Evolutionary conservation across 23 tunicate genomes (phyloP).

Genomic region (Diplosoma virens): DNA sequence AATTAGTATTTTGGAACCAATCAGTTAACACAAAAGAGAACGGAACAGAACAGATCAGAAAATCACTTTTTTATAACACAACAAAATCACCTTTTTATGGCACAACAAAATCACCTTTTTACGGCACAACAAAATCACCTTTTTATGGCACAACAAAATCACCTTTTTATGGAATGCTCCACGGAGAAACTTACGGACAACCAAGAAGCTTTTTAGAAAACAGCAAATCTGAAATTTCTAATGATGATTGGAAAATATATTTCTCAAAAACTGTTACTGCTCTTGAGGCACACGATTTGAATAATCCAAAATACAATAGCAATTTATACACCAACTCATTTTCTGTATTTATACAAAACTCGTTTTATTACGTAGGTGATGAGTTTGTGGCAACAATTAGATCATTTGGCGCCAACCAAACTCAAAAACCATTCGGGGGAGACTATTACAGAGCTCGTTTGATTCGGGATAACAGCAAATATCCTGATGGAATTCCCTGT

Average conservation of each 20-base stretch:
- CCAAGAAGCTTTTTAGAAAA: background rate
- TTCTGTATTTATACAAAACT: background rate
- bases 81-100: too few species aligned
- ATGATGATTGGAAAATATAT: conserved; percentile 8
- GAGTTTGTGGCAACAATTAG: conserved; percentile 7
- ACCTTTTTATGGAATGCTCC: conserved; percentile 16
- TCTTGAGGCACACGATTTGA: background rate
- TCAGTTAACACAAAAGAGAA: too few species aligned
- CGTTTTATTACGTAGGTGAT: background rate
- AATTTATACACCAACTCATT: background rate
- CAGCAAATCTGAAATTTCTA: too few species aligned
- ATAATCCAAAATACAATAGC: background rate
- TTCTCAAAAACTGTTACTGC: background rate
- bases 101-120: too few species aligned
- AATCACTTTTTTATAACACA: too few species aligned
- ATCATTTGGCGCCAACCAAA: conserved; percentile 28
- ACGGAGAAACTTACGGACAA: background rate
- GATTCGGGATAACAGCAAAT: background rate
- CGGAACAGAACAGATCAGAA: too few species aligned
- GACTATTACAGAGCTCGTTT: conserved; percentile 42
- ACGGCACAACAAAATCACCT: too few species aligned
- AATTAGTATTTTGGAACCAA: too few species aligned
- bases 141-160: too few species aligned
- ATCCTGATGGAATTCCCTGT: conserved; percentile 43
- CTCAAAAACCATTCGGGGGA: conserved; percentile 36